A percentile compares a stretch with the other conserved stretches of the same genome.
phyloP scores from a whole-genome alignment of 2,888 invertebrate genomes.

The Cephus pulcher region DNA sequence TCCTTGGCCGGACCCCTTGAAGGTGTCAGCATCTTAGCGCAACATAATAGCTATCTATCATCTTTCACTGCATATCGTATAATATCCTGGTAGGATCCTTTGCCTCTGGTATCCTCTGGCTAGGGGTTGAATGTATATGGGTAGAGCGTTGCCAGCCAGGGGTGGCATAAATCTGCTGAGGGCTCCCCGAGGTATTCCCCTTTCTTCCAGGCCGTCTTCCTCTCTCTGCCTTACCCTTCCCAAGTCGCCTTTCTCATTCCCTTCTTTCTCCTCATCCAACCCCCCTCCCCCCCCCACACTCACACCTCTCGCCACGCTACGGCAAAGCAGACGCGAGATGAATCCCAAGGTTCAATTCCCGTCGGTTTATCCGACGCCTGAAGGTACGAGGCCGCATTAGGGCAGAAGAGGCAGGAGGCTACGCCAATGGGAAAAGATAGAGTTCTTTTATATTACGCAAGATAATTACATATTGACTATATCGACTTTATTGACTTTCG shows the following conservation, averaged over 20 bases:
- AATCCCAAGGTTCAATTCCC: constrained; percentile 62
- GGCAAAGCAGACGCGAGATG: constrained; percentile 53
- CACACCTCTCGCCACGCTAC: constrained; percentile 4
- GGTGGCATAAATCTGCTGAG: constrained; percentile 64
- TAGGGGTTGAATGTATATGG: constrained; percentile 37
- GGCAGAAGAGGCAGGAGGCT: constrained; percentile 10
- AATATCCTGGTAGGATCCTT: constrained; percentile 56
- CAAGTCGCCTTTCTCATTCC: constrained; percentile 20
- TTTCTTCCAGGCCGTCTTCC: constrained; percentile 37
- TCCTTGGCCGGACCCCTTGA: constrained; percentile 15
- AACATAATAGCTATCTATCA: constrained; percentile 62
- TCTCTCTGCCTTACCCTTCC: constrained; percentile 9
- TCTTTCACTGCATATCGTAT: constrained; percentile 57
- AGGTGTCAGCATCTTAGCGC: constrained; percentile 49
- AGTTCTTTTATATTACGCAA: constrained; percentile 31
- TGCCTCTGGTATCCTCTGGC: constrained; percentile 32
- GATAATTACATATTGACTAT: constrained; percentile 41
- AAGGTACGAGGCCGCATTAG: constrained; percentile 40
- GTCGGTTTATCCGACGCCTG: constrained; percentile 52
- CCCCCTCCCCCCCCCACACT: constrained; percentile 22
- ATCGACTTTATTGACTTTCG: constrained; percentile 20
- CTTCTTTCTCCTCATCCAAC: constrained; percentile 15
- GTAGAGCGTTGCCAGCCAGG: constrained; percentile 48
- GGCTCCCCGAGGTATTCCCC: constrained; percentile 62
- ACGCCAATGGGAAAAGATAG: constrained; percentile 10